Percentiles rank a stretch among this genome's conserved stretches.
Evolutionary conservation across 2,888 invertebrate genomes (phyloP).

Genomic region (Cyrtodaria siliqua): DNA sequence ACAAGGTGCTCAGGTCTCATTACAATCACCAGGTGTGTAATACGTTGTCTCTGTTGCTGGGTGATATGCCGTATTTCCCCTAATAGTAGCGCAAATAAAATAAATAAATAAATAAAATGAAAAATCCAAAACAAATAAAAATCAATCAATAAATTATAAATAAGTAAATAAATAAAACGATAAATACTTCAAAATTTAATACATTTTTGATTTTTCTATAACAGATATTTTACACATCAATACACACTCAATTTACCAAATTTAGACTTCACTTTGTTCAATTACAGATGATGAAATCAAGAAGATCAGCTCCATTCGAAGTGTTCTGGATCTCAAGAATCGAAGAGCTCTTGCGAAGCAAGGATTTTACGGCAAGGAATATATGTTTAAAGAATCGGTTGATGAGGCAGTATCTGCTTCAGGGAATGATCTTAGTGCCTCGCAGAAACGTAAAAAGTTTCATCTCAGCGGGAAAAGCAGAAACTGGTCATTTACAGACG

Average conservation of each 20-base stretch:
- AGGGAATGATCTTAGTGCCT: conserved; percentile 27
- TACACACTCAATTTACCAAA: too few relatives aligned
- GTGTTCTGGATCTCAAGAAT: conserved; percentile 59
- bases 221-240: too few relatives aligned
- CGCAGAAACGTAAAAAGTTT: conserved; percentile 48
- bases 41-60: too few relatives aligned
- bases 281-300: conserved; percentile 48
- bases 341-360: conserved; percentile 62
- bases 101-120: too few relatives aligned
- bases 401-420: background rate
- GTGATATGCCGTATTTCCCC: too few relatives aligned
- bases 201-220: too few relatives aligned
- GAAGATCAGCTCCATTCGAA: conserved; percentile 42
- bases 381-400: background rate
- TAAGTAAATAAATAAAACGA: too few relatives aligned
- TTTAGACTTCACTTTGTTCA: background rate
- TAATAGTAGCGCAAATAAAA: too few relatives aligned
- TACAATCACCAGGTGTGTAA: conserved; percentile 24
- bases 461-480: conserved; percentile 35
- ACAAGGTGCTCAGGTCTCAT: conserved; percentile 23
- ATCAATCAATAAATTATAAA: too few relatives aligned
- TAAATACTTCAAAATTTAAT: background rate
- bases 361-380: conserved; percentile 63
- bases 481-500: conserved; percentile 62
- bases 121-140: too few relatives aligned